These are phyloP conservation scores for Semotilus atromaculatus DNA, from an alignment of 2,797 vertebrate genomes.

Conservation along the genomic window DNA sequence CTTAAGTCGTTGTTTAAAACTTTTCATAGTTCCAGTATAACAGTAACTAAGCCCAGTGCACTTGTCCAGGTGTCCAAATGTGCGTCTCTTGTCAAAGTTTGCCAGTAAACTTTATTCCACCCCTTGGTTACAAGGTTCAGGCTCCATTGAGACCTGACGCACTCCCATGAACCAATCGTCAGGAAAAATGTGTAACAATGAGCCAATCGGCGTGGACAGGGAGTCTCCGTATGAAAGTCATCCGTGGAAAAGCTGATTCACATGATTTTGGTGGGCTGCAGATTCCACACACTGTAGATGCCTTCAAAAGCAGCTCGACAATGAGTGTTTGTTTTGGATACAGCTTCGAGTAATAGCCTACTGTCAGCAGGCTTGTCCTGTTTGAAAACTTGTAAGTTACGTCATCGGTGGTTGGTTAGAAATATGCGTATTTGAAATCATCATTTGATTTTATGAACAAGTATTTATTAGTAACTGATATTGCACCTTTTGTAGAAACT, in stretches of 20 bases:
- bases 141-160: conserved; percentile 36
- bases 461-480: not conserved
- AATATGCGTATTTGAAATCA: not conserved
- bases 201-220: conserved; percentile 36
- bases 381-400: conserved; percentile 26
- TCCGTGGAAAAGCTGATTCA: conserved; percentile 44
- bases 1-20: conserved; percentile 61
- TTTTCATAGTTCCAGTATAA: conserved; percentile 55
- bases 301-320: conserved; percentile 24
- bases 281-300: conserved; percentile 13
- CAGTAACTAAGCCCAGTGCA: not conserved
- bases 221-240: conserved; percentile 47
- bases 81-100: conserved; percentile 50
- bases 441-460: not conserved
- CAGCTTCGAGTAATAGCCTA: not conserved
- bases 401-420: not conserved
- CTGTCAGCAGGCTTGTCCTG: conserved; percentile 7
- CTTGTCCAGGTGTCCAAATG: conserved; percentile 16
- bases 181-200: conserved; percentile 20
- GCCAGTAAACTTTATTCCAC: conserved; percentile 35
- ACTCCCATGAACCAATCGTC: conserved; percentile 36
- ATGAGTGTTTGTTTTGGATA: conserved; percentile 41
- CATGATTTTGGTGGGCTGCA: conserved; percentile 47
- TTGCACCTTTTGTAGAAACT: not conserved
- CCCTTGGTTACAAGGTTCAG: conserved; percentile 32